These are phyloP conservation scores for Tetramorium alpestre DNA, from an alignment of 1,140 invertebrate genomes.

Conservation along the genomic window DNA sequence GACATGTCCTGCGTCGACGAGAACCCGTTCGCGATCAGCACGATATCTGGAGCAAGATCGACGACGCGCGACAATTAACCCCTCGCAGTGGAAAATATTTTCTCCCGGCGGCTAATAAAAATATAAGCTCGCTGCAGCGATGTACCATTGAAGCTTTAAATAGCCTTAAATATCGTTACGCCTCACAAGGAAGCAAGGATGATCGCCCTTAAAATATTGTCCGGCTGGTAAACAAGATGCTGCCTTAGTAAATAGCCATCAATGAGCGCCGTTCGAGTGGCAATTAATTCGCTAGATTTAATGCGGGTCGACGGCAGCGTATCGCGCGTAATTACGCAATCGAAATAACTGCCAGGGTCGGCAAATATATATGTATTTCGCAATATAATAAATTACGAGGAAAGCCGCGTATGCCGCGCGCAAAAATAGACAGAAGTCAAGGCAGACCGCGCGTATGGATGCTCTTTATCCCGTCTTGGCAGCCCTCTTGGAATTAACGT, in stretches of 20 bases:
- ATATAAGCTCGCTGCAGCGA: constrained; percentile 20
- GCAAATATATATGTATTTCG: not conserved
- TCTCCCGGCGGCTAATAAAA: constrained; percentile 51
- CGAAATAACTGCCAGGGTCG: not conserved
- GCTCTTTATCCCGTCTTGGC: not conserved
- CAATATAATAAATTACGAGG: not conserved
- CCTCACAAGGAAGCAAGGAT: constrained; percentile 19
- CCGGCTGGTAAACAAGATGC: constrained; percentile 29
- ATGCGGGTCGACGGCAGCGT: not conserved
- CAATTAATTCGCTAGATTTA: not conserved
- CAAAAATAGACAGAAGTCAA: not conserved
- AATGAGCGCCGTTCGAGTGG: not conserved
- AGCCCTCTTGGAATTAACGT: constrained; percentile 12
- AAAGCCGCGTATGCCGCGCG: not conserved
- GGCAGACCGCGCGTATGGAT: not conserved
- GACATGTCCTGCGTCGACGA: not conserved
- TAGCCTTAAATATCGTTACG: constrained; percentile 38
- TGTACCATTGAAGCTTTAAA: constrained; percentile 46
- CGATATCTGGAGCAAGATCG: constrained; percentile 46
- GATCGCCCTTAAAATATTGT: constrained; percentile 35
- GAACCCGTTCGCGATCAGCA: constrained; percentile 24
- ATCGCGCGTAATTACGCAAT: not conserved
- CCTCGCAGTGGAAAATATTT: constrained; percentile 48
- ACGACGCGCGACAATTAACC: constrained; percentile 50
- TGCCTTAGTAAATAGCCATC: constrained; percentile 34